A percentile compares a stretch with the other conserved stretches of the same genome.
Conservation (phyloP, 1,140 invertebrate genomes). For the Bombus impatiens region DNA sequence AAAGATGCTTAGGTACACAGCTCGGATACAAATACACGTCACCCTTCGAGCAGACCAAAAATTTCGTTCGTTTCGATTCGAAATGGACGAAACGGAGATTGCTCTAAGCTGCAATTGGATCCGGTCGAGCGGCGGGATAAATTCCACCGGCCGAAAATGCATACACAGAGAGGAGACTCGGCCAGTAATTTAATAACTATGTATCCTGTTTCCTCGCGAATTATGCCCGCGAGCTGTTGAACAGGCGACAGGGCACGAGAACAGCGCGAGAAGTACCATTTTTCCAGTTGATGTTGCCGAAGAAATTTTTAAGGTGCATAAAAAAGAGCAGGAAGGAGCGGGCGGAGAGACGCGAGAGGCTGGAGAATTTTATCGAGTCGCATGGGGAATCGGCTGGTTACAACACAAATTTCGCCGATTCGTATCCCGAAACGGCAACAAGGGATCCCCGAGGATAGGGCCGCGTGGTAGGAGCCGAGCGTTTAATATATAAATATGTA, state of each 20-base stretch:
- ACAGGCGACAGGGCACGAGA: background rate
- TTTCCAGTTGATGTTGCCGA: constrained; percentile 11
- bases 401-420: constrained; percentile 57
- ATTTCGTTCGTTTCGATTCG: no score
- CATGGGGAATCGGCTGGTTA: constrained; percentile 32
- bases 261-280: constrained; percentile 14
- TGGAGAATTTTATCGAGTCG: constrained; percentile 45
- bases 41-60: no score
- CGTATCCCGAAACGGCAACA: constrained; percentile 58
- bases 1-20: no score
- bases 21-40: no score
- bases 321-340: background rate
- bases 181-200: constrained; percentile 69
- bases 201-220: constrained; percentile 63
- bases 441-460: constrained; percentile 60
- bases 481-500: constrained; percentile 80
- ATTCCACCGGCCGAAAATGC: constrained; percentile 32
- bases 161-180: background rate
- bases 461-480: constrained; percentile 46
- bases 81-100: no score
- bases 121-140: constrained; percentile 18
- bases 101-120: constrained; percentile 10
- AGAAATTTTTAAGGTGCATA: background rate
- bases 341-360: background rate
- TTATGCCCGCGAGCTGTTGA: constrained; percentile 8